Conservation (phyloP, 2,888 invertebrate genomes). For the Epistrophe eligans region DNA sequence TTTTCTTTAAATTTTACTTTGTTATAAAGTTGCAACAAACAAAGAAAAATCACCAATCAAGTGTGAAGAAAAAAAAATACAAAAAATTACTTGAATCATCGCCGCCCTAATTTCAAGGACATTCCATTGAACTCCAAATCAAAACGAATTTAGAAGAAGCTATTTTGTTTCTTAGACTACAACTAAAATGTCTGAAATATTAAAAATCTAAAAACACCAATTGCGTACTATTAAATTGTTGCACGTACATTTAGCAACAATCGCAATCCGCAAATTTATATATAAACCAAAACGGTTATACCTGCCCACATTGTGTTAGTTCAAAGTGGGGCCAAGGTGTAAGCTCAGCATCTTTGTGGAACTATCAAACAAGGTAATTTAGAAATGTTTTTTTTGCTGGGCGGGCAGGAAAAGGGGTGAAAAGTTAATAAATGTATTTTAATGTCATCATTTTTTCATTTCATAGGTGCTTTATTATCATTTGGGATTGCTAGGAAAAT, state of each 20-base stretch:
- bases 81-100: slow-evolving; percentile 63
- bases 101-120: slow-evolving; percentile 74
- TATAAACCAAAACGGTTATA: neutral
- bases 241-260: slow-evolving; percentile 1
- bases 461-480: neutral
- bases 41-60: slow-evolving; percentile 31
- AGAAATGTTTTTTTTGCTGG: slow-evolving; percentile 11
- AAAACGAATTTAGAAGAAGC: slow-evolving; percentile 25
- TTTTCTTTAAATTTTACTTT: slow-evolving; percentile 6
- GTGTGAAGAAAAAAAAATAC: slow-evolving; percentile 17
- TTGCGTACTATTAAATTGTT: slow-evolving; percentile 11
- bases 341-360: slow-evolving; percentile 42
- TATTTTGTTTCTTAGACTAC: neutral
- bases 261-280: neutral
- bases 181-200: neutral
- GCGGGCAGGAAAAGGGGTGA: neutral
- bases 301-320: slow-evolving; percentile 10
- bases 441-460: slow-evolving; percentile 6
- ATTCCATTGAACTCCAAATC: slow-evolving; percentile 71
- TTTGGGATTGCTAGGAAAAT: neutral
- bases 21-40: slow-evolving; percentile 26
- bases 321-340: slow-evolving; percentile 46
- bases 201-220: neutral
- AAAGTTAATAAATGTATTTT: neutral
- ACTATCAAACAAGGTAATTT: slow-evolving; percentile 52